Evolutionary conservation across 2,888 invertebrate species (phyloP).

Genomic region (Polietes domitor): DNA sequence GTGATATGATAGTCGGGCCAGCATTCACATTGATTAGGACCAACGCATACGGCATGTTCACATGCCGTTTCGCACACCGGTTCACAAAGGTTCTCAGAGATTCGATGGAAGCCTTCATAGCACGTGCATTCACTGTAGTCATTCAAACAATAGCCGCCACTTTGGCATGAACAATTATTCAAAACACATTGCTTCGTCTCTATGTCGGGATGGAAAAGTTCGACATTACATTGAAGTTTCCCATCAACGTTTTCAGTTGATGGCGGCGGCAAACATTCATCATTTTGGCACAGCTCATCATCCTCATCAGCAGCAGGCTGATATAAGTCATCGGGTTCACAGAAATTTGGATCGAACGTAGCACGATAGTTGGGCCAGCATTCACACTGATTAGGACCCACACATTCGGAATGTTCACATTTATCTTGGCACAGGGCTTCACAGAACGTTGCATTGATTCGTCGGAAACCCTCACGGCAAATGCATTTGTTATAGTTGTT

Average conservation of each 20-base stretch:
- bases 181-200: constrained; percentile 48
- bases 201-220: constrained; percentile 28
- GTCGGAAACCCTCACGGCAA: constrained; percentile 42
- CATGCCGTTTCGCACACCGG: constrained; percentile 34
- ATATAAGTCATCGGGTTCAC: constrained; percentile 44
- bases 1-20: constrained; percentile 41
- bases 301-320: too few relatives aligned
- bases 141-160: constrained; percentile 54
- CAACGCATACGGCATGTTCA: constrained; percentile 44
- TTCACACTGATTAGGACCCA: constrained; percentile 43
- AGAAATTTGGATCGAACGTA: constrained; percentile 22
- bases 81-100: constrained; percentile 30
- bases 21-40: constrained; percentile 49
- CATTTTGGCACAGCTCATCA: constrained; percentile 47
- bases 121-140: constrained; percentile 36
- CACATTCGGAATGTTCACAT: constrained; percentile 49
- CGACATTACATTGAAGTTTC: background rate
- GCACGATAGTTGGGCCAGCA: constrained; percentile 41
- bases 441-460: constrained; percentile 2
- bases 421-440: constrained; percentile 22
- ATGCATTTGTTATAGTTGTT: constrained; percentile 28
- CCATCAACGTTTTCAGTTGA: constrained; percentile 22
- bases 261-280: constrained; percentile 43
- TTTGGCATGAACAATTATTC: constrained; percentile 30
- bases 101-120: constrained; percentile 34